Conservation (phyloP, 2,113 vertebrate genomes). For the Corythornis vintsioides region DNA sequence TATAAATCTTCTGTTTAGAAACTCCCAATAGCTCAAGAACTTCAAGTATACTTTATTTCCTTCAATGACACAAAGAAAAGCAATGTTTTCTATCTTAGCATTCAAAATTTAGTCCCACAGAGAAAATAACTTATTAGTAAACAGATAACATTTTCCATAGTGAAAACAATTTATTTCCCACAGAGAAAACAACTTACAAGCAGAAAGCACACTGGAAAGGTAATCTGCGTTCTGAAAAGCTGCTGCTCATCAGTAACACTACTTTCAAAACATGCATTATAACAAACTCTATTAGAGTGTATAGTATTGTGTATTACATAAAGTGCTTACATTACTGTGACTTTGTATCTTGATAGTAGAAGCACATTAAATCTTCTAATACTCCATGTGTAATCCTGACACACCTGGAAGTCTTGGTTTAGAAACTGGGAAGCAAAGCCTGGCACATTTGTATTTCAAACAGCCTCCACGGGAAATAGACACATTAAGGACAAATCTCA, state of each 20-base stretch:
- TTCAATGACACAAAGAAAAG: neutral
- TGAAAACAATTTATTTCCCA: conserved; percentile 72
- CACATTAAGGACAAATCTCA: conserved; percentile 19
- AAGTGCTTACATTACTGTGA: neutral
- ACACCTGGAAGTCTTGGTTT: conserved; percentile 1
- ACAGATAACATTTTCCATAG: conserved; percentile 62
- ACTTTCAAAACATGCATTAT: conserved; percentile 30
- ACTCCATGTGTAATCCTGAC: neutral
- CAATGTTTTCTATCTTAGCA: conserved; percentile 14
- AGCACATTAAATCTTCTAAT: neutral
- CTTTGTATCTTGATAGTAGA: neutral
- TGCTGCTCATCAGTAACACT: conserved; percentile 64
- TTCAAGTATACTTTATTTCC: neutral
- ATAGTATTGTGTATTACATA: neutral
- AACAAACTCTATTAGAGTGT: neutral
- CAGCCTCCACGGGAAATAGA: neutral
- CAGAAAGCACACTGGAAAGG: conserved; percentile 45
- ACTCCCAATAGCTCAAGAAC: neutral
- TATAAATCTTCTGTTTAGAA: conserved; percentile 36
- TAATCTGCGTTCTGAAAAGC: conserved; percentile 39
- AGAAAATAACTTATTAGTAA: conserved; percentile 74
- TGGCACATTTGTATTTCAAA: neutral
- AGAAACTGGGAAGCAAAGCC: neutral
- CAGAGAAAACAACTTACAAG: conserved; percentile 62
- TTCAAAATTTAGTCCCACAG: conserved; percentile 8